Evolutionary conservation across 2,113 vertebrate species (phyloP).

Genomic region (Ochotona curzoniae): DNA sequence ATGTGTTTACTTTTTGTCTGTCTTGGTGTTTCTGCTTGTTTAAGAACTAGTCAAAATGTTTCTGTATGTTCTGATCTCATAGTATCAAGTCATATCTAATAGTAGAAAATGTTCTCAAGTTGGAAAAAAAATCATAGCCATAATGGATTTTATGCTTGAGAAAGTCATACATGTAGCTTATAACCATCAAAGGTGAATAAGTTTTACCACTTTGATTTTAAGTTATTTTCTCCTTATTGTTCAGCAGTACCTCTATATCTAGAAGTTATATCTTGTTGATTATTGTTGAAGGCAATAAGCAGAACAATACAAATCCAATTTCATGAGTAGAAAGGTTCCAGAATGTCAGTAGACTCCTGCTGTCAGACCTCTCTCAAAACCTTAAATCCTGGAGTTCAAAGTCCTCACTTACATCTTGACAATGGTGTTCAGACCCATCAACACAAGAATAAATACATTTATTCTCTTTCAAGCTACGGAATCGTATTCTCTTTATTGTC

Average conservation of each 20-base stretch:
- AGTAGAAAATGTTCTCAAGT: conserved; percentile 54
- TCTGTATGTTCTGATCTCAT: background rate
- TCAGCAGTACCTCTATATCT: conserved; percentile 42
- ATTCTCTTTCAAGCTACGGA: conserved; percentile 54
- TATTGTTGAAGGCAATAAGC: conserved; percentile 52
- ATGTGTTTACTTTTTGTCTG: conserved; percentile 41
- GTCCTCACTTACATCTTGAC: conserved; percentile 51
- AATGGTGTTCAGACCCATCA: conserved; percentile 47
- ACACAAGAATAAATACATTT: conserved; percentile 42
- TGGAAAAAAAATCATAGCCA: conserved; percentile 56
- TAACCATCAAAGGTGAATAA: conserved; percentile 56
- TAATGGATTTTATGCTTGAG: conserved; percentile 50
- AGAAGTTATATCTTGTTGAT: conserved; percentile 46
- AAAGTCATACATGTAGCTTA: conserved; percentile 45
- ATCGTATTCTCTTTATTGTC: conserved; percentile 50
- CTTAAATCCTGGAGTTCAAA: conserved; percentile 58
- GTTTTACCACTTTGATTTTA: conserved; percentile 56
- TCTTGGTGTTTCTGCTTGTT: background rate
- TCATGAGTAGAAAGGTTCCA: conserved; percentile 33
- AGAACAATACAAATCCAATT: conserved; percentile 61
- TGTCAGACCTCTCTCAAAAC: conserved; percentile 49
- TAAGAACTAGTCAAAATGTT: conserved; percentile 22
- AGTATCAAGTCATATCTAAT: conserved; percentile 40
- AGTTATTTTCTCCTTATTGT: conserved; percentile 66
- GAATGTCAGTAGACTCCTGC: background rate